Evolutionary conservation across 2,888 invertebrate genomes (phyloP).

Genomic region (Lapara coniferarum): DNA sequence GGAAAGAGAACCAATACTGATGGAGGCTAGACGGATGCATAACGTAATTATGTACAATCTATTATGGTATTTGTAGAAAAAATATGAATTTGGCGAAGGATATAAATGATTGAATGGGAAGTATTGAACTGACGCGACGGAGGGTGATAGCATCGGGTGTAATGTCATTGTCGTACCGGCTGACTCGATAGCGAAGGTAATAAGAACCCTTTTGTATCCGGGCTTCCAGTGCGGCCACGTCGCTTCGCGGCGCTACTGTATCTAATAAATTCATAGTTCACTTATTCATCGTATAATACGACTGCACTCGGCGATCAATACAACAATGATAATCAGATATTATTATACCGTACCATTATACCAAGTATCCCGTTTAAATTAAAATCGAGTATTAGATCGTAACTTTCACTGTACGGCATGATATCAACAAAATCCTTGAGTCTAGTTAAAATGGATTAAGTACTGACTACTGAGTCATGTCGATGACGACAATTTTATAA

Average conservation of each 20-base stretch:
- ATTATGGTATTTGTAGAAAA: not conserved
- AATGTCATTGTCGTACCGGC: constrained; percentile 38
- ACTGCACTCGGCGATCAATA: constrained; percentile 18
- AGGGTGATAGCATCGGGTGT: constrained; percentile 42
- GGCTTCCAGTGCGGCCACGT: constrained; percentile 27
- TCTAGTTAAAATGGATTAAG: not conserved
- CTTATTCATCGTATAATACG: not conserved
- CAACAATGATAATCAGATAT: constrained; percentile 6
- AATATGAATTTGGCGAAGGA: not conserved
- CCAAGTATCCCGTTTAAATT: constrained; percentile 5
- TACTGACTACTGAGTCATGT: not conserved
- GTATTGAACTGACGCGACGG: constrained; percentile 2
- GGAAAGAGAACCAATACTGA: not conserved
- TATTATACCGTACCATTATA: not conserved
- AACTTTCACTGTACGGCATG: constrained; percentile 1
- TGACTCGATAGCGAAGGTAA: constrained; percentile 42
- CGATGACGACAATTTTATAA: constrained; percentile 7
- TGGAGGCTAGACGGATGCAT: not conserved
- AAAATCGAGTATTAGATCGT: not conserved
- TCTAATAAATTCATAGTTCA: constrained; percentile 21
- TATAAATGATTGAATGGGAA: not conserved
- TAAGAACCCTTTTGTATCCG: constrained; percentile 36
- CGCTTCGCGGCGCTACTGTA: not conserved
- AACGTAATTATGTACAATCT: not conserved
- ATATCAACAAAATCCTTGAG: constrained; percentile 4